Evolutionary conservation across 1,140 invertebrate genomes (phyloP), one percentile per base, ranked within the genome.

Genomic region (Myzus persicae): DNA sequence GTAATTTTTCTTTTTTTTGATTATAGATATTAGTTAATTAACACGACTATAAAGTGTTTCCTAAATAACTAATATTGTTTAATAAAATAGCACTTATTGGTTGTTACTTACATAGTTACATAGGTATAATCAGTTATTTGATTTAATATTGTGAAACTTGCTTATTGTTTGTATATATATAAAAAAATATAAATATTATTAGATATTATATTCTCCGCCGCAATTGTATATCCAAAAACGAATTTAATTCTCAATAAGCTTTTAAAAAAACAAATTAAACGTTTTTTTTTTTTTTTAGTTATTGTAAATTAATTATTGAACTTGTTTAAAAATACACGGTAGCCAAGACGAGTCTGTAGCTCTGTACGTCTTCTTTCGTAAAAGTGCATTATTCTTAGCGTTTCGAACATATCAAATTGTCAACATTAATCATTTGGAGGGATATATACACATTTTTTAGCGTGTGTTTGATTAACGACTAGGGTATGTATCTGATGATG

Each of bases 381-480:
- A 90, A 51, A 67, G 14, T 67, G 24, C 11, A 67, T 59, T 59
- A 90, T 67, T 42, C 14, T 40, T 42, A 0, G 38, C 38, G 26
- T 93, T 48, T n/a, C 24, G 76, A 85, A 51, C 38, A 51, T 93
- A 84, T 85, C 36, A 48, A 93, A 93, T 54, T 93, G 81, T 20
- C n/a, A 51, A 85, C 91, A 93, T 93, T 93, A 93, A 93, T 93
- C 91, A 93, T 93, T 54, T 42, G 11, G 36, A 48, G n/a, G 44
- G 46, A 54, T 93, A 67, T 31, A 38, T n/a, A 44, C 81, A 85
- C 38, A 51, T 93, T 48, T 92, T 82, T 48, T 92, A 93, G 36
- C 91, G 91, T 93, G 76, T 93, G 91, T 93, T 93, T 93, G 91
- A 93, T 93, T 82, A 93, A 93, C 81, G 91, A 93, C 81, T 84